phyloP scores from a whole-genome alignment of 2,888 invertebrate species.

The Diarsia rubi region DNA sequence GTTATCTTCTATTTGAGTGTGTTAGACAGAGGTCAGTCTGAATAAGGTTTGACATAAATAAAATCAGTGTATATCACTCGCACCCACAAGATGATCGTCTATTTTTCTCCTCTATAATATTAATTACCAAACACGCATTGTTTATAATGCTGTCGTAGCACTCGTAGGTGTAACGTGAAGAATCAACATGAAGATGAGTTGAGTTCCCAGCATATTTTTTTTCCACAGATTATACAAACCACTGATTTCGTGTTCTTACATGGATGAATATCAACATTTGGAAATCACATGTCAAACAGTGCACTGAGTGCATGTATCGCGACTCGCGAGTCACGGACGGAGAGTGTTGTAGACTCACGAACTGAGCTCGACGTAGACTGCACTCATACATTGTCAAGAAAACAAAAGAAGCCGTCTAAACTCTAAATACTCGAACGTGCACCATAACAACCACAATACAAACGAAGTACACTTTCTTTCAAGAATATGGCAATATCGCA shows the following conservation, averaged over 20 bases:
- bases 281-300: conserved; percentile 55
- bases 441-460: conserved; percentile 43
- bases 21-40: not conserved
- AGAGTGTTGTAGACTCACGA: conserved; percentile 60
- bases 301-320: conserved; percentile 62
- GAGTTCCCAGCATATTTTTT: conserved; percentile 46
- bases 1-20: conserved; percentile 10
- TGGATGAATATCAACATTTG: conserved; percentile 54
- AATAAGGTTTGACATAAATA: not conserved
- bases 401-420: conserved; percentile 54
- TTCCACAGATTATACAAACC: conserved; percentile 59
- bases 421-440: conserved; percentile 47
- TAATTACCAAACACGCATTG: not conserved
- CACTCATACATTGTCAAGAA: conserved; percentile 46
- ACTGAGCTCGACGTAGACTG: conserved; percentile 37
- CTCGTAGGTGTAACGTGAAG: conserved; percentile 9
- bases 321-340: conserved; percentile 65
- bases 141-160: not conserved
- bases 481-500: conserved; percentile 49
- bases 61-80: not conserved
- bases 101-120: not conserved
- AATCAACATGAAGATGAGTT: conserved; percentile 39
- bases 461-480: conserved; percentile 56
- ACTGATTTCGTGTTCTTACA: conserved; percentile 56
- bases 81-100: not conserved